Evolutionary conservation across 2,113 vertebrate species (phyloP).

Genomic region (Albula glossodonta): DNA sequence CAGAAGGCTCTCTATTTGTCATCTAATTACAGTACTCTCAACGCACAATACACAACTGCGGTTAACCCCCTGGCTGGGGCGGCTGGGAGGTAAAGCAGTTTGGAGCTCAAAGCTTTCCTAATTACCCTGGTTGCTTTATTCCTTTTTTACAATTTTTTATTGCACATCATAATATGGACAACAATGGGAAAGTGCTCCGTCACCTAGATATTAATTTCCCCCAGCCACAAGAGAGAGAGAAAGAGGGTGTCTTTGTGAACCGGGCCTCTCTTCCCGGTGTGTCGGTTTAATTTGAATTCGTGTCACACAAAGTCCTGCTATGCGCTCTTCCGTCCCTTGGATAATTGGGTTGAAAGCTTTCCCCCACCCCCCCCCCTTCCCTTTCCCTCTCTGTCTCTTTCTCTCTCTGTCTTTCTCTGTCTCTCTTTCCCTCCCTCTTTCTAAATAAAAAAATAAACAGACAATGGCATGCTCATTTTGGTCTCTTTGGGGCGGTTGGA

Average conservation of each 20-base stretch:
- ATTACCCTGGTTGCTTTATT: slow-evolving; percentile 46
- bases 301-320: slow-evolving; percentile 64
- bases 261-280: slow-evolving; percentile 41
- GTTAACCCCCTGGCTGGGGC: slow-evolving; percentile 32
- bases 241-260: slow-evolving; percentile 37
- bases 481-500: slow-evolving; percentile 42
- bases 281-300: slow-evolving; percentile 67
- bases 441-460: slow-evolving; percentile 67
- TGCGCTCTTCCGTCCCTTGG: slow-evolving; percentile 53
- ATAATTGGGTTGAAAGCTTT: slow-evolving; percentile 71
- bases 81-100: slow-evolving; percentile 35
- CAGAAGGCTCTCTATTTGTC: neutral
- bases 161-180: slow-evolving; percentile 42
- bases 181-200: slow-evolving; percentile 24
- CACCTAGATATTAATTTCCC: slow-evolving; percentile 1
- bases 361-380: slow-evolving; percentile 32
- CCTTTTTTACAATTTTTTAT: slow-evolving; percentile 35
- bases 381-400: neutral
- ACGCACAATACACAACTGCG: slow-evolving; percentile 16
- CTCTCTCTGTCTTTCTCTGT: slow-evolving; percentile 21
- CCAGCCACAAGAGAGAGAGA: neutral
- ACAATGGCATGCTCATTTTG: slow-evolving; percentile 51
- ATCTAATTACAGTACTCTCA: neutral
- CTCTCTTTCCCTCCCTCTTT: slow-evolving; percentile 19
- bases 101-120: slow-evolving; percentile 43